Base-by-base conservation (phyloP, 2,888 invertebrate genomes). In the Amblyjoppa fuscipennis region DNA sequence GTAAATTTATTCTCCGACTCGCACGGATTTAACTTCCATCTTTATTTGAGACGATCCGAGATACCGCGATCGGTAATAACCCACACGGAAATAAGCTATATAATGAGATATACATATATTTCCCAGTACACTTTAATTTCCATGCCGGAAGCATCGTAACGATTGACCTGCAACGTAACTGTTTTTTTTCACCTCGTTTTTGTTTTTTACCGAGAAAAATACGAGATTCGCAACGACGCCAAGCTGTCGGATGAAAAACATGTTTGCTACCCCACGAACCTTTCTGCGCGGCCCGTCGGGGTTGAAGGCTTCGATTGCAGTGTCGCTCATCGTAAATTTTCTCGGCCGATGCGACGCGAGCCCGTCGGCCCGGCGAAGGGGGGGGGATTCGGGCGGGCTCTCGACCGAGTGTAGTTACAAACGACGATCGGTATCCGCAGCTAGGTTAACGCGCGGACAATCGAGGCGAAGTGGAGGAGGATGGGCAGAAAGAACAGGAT, bases 401-500 rank as follows among this genome's bases (percentile, higher is more conserved):
- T 61, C 28, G 16, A n/a, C 16, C 13, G 16, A 31, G 16, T 31
- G 16, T 0, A 34, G 34, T 61, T 51, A 51, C 20, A 6, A 11
- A 49, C 28, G n/a, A 68, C 28, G 41, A 76, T 84, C 70, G 53
- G 79, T 56, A 80, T 66, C 51, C 53, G 64, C 13, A n/a, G 68
- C 59, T 38, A 20, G 51, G 25, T 28, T 31, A 31, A 45, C 28
- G 51, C n/a, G 28, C 16, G 59, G 11, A 53, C 53, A 51, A 74
- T 64, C 64, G 34, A 61, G n/a, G 49, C 5, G 31, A 20, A 69
- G 49, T 66, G 66, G 68, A 53, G 45, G 71, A 34, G 31, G 4
- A 13, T 20, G 20, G n/a, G 45, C 9, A n/a, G 31, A 49, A 61
- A 68, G 41, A 69, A 69, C 74, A 69, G 56, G 56, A 66, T 45